Percentiles rank a stretch among this genome's conserved stretches.
Conservation (phyloP, 2,113 vertebrate species). For the Thryonomys swinderianus region DNA sequence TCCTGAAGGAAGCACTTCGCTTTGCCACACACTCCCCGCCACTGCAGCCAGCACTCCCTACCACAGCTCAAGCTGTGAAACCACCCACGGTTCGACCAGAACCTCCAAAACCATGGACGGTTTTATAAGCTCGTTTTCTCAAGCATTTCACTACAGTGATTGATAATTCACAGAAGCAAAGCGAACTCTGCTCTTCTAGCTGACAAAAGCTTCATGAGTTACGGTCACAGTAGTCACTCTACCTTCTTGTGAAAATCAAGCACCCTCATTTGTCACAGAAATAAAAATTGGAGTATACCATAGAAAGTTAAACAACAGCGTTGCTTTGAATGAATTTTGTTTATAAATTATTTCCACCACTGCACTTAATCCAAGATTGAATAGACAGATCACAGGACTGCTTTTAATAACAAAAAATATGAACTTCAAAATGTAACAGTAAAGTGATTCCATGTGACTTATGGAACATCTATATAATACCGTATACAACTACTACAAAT, state of each 20-base stretch:
- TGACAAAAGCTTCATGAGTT: background rate
- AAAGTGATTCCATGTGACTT: slow-evolving; percentile 11
- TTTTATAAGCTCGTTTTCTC: background rate
- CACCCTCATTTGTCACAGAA: background rate
- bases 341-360: slow-evolving; percentile 9
- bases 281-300: background rate
- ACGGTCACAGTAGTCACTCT: background rate
- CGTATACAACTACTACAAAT: background rate
- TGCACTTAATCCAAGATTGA: background rate
- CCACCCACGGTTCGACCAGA: background rate
- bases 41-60: background rate
- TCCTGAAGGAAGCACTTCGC: background rate
- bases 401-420: slow-evolving; percentile 30
- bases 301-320: background rate
- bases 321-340: background rate
- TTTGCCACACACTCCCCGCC: no score
- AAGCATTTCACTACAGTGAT: background rate
- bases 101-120: background rate
- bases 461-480: background rate
- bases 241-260: background rate
- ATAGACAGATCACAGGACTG: background rate
- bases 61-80: background rate
- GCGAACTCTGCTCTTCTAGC: background rate
- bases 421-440: slow-evolving; percentile 21
- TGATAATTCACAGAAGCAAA: background rate